Percentiles rank a stretch among this genome's conserved stretches.
Conservation (phyloP, 1,140 invertebrate species). For the Drosophila sp. region DNA sequence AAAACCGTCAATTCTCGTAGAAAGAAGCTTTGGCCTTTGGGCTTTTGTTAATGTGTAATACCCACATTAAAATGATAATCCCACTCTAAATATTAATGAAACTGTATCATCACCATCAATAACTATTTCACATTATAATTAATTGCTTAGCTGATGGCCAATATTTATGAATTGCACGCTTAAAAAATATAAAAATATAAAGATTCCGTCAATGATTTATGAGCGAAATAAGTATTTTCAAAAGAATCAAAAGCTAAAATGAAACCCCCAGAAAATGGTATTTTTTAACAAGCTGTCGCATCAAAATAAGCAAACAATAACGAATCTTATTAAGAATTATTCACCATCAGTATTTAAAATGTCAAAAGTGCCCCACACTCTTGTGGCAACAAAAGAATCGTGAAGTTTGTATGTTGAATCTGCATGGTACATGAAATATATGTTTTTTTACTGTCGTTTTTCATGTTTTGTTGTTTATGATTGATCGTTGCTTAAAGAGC, state of each 20-base stretch:
- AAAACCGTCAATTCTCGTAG: too few species aligned
- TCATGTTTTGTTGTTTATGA: constrained; percentile 47
- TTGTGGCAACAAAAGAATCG: constrained; percentile 9
- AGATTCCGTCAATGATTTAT: constrained; percentile 40
- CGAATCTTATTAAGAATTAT: constrained; percentile 15
- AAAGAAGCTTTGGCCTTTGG: background rate
- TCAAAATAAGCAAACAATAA: constrained; percentile 12
- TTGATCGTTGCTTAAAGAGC: constrained; percentile 75
- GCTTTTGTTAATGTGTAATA: constrained; percentile 7
- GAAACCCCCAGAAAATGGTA: constrained; percentile 18
- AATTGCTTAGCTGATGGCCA: constrained; percentile 17
- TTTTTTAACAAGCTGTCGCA: constrained; percentile 25
- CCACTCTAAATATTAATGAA: background rate
- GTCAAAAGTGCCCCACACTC: constrained; percentile 48
- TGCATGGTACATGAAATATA: constrained; percentile 44
- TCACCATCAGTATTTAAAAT: constrained; percentile 39
- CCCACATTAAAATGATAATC: constrained; percentile 28
- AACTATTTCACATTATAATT: constrained; percentile 26
- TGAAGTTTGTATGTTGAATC: constrained; percentile 35
- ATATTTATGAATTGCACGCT: constrained; percentile 11
- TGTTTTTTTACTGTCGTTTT: background rate
- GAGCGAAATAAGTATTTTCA: background rate
- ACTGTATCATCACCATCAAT: constrained; percentile 37
- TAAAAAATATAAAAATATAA: constrained; percentile 10
- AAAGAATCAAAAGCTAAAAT: constrained; percentile 4